Base-by-base conservation (phyloP, 2,888 invertebrate species). In the Parnassius glacialis region DNA sequence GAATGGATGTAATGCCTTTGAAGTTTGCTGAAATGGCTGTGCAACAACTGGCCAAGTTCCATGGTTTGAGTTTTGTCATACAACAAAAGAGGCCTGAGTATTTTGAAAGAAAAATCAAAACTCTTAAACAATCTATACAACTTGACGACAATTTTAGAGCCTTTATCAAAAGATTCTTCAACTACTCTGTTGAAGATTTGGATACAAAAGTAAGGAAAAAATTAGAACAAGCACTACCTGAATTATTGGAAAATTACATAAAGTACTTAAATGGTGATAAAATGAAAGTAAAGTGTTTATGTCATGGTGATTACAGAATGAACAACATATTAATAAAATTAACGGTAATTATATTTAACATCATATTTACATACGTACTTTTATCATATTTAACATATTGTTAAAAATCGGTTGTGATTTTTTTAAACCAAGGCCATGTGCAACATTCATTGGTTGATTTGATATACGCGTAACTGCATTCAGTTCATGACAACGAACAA, bases 311-410 rank as follows among this genome's bases (percentile, higher is more conserved):
- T 69, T 88, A 76, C 59, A 80, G 79, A 64, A 71, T 78, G n/a
- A 83, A 78, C 59, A 87, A 88, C 68, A 73, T 87, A 20, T 65
- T 88, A 70, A 56, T 70, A 10, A 83, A 78, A 67, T 74, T 79
- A 66, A 57, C 48, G 16, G 87, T 87, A 73, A 79, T 45, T 52
- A 25, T 25, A 25, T 25, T 25, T 3, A 25, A 5, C 25, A 25
- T 25, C 25, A 1, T 25, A 25, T 25, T 25, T 25, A 25, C 25
- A 25, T 25, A 25, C 25, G 5, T 25, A 25, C 25, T 25, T 25
- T 25, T 25, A 25, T 25, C 25, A 25, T 25, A 25, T 25, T 25
- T 25, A 25, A 25, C 25, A 5, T 25, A 3, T 25, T 25, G 5
- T 7, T 25, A 25, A 1, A 25, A 25, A 25, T 25, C 25, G 3